Base-by-base conservation (phyloP, 2,797 vertebrate species). In the Tympanoctomys barrerae region DNA sequence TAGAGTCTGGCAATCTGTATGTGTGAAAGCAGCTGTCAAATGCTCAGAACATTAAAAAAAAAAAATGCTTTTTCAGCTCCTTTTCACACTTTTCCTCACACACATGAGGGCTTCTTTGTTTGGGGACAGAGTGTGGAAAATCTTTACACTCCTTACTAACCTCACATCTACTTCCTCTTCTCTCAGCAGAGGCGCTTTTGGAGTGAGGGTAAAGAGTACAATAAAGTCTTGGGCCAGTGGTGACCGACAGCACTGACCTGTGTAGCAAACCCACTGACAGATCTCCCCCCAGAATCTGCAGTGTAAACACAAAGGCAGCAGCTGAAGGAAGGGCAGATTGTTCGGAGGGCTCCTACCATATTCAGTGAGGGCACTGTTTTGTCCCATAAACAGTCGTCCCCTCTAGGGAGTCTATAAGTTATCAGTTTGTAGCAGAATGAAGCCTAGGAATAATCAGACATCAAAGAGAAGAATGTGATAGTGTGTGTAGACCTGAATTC, bases 221-320 rank as follows among this genome's bases (percentile, higher is more conserved):
- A 68, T 59, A 3, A 83, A 92, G 70, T 90, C 85, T 33, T 1
- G 84, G 86, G 61, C 68, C 88, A 84, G 80, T 5, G 2, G 36
- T 62, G 33, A 68, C 79, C 46, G 49, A 81, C 33, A 91, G 95
- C 94, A 92, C 19, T 36, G 94, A 93, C 80, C 94, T 94, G n/a
- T 54, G 7, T 28, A 59, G 52, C 86, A 93, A 91, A 71, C 59
- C 64, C 87, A 87, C 18, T 22, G 59, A 91, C 33, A 59, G n/a
- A 26, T 12, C 68, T 93, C 89, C 91, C 66, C 49, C 83, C 79
- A 86, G 54, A 89, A 95, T 46, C 73, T 68, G 54, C 31, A 62
- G 5, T n/a, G 71, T 66, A 49, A 89, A 24, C 16, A 36, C 7
- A 70, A 93, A 82, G 83, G 11, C 22, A 64, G 87, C 6, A 13